phyloP scores from a whole-genome alignment of 2,797 vertebrate species.

The Erpetoichthys calabaricus region DNA sequence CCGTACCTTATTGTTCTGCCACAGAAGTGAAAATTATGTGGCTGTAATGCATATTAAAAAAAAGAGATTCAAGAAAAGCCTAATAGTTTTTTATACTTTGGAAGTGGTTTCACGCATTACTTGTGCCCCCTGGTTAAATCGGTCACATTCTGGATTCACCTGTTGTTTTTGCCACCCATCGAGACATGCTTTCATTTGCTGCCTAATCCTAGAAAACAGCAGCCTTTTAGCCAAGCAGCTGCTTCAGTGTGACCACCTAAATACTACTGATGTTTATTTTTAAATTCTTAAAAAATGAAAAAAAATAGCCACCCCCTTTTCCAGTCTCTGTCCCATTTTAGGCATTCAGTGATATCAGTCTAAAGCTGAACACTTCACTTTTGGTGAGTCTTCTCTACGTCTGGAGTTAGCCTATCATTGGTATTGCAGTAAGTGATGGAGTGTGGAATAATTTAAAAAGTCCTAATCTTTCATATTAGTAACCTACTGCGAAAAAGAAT shows the following conservation, averaged over 20 bases:
- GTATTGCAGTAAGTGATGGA: no score
- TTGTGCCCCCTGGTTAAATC: slow-evolving; percentile 28
- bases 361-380: no score
- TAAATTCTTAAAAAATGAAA: no score
- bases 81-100: slow-evolving; percentile 34
- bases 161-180: slow-evolving; percentile 46
- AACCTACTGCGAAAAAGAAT: no score
- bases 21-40: slow-evolving; percentile 47
- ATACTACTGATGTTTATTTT: no score
- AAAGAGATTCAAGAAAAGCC: slow-evolving; percentile 26
- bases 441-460: no score
- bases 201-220: slow-evolving; percentile 34
- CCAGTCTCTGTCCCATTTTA: no score
- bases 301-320: no score
- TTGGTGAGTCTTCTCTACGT: no score
- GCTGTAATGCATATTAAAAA: slow-evolving; percentile 37
- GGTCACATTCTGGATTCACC: slow-evolving; percentile 53
- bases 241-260: slow-evolving; percentile 29
- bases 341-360: no score
- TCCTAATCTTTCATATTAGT: no score
- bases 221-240: slow-evolving; percentile 44
- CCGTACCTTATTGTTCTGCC: slow-evolving; percentile 37
- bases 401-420: no score
- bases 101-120: slow-evolving; percentile 36
- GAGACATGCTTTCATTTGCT: slow-evolving; percentile 54